Base-by-base conservation (phyloP, 2,113 vertebrate species). In the Heterotis niloticus region DNA sequence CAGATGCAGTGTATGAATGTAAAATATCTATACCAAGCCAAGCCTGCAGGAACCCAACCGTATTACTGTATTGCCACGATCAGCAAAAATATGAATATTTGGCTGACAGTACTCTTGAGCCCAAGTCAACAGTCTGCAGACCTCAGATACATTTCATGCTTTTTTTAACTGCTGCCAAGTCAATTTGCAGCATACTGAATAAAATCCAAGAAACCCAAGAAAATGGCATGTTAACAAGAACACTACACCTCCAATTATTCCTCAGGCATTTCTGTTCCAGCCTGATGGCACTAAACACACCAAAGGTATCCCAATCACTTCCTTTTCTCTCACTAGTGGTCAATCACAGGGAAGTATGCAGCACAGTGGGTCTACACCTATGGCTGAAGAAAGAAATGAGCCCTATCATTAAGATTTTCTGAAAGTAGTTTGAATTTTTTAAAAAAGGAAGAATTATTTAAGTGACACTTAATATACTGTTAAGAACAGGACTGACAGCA, bases 131-230 rank as follows among this genome's bases (percentile, higher is more conserved):
- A 59, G 26, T 44, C 52, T 56, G n/a, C 51, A 51, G 83, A 74
- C 80, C 82, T 81, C 76, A 82, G 78, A 79, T 85, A 82, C 80
- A 77, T 1, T 57, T 73, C 0, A 51, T 59, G 72, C n/a, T 44
- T 34, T 60, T 34, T 51, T 34, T 69, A 59, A 59, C 76, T 17
- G 34, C 79, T 64, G 76, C 69, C 78, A 83, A 2, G 13, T 29
- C 76, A 13, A 72, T 60, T 71, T 79, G 73, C 62, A 79, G n/a
- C 23, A 75, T 69, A 59, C 20, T 70, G 7, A 75, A 59, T 44
- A 64, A 34, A 66, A 78, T 65, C 28, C n/a, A n/a, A 12, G 54
- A 24, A 68, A 82, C 72, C 20, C 26, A 69, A 13, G 23, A 77
- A 4, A 62, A 5, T 20, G n/a, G 24, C 54, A 60, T 51, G 82